Evolutionary conservation across 2,888 invertebrate species (phyloP), one percentile per base, ranked within the genome.

Genomic region (Chymomyza amoena): DNA sequence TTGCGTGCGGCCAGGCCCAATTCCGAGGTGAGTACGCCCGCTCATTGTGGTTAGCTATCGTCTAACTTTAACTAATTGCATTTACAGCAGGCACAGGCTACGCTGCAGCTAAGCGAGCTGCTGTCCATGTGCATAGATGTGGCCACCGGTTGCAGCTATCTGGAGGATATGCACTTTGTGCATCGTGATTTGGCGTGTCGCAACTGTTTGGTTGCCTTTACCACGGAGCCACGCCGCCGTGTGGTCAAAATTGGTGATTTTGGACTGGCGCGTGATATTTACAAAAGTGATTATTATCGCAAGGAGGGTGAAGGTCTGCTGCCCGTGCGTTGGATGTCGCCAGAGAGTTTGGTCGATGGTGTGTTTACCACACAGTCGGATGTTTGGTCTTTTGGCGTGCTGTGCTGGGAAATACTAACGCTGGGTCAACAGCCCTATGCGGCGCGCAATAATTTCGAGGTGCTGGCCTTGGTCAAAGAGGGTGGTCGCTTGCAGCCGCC

Each of bases 321-420:
- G 64, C 99, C 99, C 1, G 98, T 99, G 0, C 93, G 98, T 54
- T 99, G 99, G 99, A 99, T 99, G 98, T 96, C 98, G 0, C 99
- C 99, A 1, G 99, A 99, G 92, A 97, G 98, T 28, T 92, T 99
- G 13, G 95, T 97, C 1, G 98, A 99, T 90, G 98, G 99, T 0
- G 96, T 99, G 0, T 99, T 99, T 90, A 98, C 98, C 0, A 96
- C 97, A 63, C 98, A 99, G 90, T 97, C 98, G 0, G 99, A 99
- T 91, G 98, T 99, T 5, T 99, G 99, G 99, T 95, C 97, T 0
- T 97, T 97, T 92, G 97, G 96, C 0, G 96, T 99, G 0, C 93
- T 99, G 4, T 94, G 98, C 89, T 99, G 99, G 98, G 99, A 99
- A 93, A 97, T 99, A 61, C 94, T 99, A 90, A 97, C 99, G 0